phyloP scores from a whole-genome alignment of 2,797 vertebrate genomes.

The Ctenosaura bakeri region DNA sequence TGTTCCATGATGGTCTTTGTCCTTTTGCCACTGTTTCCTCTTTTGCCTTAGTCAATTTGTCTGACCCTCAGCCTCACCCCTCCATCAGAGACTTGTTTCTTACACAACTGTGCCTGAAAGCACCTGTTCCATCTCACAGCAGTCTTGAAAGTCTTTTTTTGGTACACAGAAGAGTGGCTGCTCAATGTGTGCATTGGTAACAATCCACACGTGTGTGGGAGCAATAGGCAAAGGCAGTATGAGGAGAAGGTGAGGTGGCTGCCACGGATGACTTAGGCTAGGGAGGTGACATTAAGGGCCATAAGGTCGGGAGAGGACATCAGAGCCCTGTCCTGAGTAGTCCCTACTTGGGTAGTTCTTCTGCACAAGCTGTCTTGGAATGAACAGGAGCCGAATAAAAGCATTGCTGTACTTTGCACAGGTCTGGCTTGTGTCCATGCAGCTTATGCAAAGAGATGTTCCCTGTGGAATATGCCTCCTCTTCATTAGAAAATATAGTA shows the following conservation, averaged over 20 bases:
- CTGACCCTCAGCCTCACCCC: not conserved
- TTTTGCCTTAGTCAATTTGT: conserved; percentile 30
- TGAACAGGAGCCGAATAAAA: not conserved
- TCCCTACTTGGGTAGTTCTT: not conserved
- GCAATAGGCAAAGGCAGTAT: not conserved
- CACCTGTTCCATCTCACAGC: conserved; percentile 9
- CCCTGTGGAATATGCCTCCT: not conserved
- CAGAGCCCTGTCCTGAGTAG: no score
- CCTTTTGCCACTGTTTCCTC: conserved; percentile 7
- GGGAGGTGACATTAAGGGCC: not conserved
- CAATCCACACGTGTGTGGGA: not conserved
- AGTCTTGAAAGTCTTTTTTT: not conserved
- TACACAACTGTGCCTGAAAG: conserved; percentile 19
- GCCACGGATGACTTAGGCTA: not conserved
- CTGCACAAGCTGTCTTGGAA: not conserved
- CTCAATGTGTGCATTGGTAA: not conserved
- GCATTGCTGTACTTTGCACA: not conserved
- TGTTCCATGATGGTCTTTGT: conserved; percentile 24
- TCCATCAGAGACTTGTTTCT: not conserved
- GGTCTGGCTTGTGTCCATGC: not conserved
- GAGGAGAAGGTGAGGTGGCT: not conserved
- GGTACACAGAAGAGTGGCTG: not conserved
- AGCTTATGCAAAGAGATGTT: no score
- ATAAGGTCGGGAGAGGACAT: not conserved
- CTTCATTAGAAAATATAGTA: not conserved